These are phyloP conservation scores for Clusia tigrina DNA, from an alignment of 2,888 invertebrate species.

Conservation along the genomic window DNA sequence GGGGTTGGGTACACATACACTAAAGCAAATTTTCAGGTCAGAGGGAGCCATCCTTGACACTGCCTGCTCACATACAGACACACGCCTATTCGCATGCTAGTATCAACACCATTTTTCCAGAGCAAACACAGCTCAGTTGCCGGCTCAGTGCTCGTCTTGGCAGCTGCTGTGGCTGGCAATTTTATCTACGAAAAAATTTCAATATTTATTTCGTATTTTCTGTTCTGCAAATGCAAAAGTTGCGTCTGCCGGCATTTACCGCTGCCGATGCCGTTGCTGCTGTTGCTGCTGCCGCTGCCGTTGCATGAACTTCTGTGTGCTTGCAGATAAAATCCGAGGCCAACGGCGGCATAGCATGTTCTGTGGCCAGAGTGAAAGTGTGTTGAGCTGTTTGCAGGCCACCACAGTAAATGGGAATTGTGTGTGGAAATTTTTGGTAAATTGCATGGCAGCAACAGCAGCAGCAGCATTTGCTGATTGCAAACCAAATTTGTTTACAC, in stretches of 20 bases:
- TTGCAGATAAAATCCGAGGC: conserved; percentile 26
- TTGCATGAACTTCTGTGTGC: conserved; percentile 7
- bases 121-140: too few species aligned
- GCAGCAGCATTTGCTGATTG: conserved; percentile 15
- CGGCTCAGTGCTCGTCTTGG: not conserved
- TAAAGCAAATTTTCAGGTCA: too few species aligned
- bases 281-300: conserved; percentile 10
- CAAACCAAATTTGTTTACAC: conserved; percentile 26
- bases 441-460: not conserved
- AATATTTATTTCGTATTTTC: conserved; percentile 25
- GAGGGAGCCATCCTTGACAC: too few species aligned
- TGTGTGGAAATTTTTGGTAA: not conserved
- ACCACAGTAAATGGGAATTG: too few species aligned
- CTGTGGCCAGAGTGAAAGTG: not conserved
- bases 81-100: too few species aligned
- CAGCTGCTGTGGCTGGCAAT: conserved; percentile 36
- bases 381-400: not conserved
- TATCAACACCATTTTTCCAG: too few species aligned
- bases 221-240: conserved; percentile 10
- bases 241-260: not conserved
- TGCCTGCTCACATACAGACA: too few species aligned
- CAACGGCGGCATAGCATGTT: conserved; percentile 5
- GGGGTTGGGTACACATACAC: too few species aligned
- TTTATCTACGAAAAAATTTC: conserved; percentile 35
- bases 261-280: too few species aligned